These are phyloP conservation scores for Mus spicilegus DNA, from an alignment of 2,113 vertebrate species.

Conservation along the genomic window DNA sequence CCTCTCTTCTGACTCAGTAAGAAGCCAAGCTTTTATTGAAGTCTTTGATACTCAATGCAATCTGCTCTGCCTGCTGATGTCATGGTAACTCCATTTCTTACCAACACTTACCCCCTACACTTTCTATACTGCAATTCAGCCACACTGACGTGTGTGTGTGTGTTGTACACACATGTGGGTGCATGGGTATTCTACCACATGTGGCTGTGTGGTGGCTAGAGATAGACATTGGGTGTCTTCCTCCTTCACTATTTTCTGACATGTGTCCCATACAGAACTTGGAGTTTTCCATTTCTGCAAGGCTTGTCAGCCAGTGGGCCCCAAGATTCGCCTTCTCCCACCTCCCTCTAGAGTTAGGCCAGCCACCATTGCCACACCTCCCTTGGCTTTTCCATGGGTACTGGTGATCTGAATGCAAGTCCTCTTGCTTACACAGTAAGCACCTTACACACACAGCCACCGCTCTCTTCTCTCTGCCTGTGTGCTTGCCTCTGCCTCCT, in stretches of 20 bases:
- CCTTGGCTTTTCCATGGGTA: too few species aligned
- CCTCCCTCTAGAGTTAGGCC: not conserved
- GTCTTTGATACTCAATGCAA: too few species aligned
- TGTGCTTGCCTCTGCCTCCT: not conserved
- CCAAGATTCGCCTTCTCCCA: too few species aligned
- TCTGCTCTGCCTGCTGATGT: not conserved
- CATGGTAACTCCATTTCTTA: rapidly evolving
- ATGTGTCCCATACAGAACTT: not conserved
- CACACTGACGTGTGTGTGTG: not conserved
- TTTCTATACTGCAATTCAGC: not conserved
- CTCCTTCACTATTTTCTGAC: not conserved
- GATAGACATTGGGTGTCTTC: not conserved
- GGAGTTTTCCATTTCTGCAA: not conserved
- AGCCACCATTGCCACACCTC: not conserved
- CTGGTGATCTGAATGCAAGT: not conserved
- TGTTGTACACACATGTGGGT: too few species aligned
- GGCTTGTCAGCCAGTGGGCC: not conserved
- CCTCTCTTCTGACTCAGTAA: not conserved
- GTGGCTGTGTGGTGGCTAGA: not conserved
- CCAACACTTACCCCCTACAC: not conserved
- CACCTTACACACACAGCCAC: too few species aligned
- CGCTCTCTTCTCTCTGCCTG: not conserved
- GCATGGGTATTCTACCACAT: too few species aligned
- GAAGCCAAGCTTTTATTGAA: not conserved
- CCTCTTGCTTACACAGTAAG: too few species aligned